Base-by-base conservation (phyloP, 1,140 invertebrate genomes). In the Kradibia gibbosae region DNA sequence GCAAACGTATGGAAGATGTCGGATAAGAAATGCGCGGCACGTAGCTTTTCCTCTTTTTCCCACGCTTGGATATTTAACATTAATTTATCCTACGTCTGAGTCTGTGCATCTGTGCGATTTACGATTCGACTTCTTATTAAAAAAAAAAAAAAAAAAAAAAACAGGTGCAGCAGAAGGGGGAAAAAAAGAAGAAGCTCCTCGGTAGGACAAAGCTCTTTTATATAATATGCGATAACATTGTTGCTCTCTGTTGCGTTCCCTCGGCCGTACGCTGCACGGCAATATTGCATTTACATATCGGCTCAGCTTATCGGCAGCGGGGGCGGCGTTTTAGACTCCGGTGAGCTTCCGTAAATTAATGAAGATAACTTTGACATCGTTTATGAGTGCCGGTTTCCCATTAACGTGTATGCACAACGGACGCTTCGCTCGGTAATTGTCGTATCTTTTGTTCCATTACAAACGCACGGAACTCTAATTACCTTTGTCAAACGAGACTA, bases 331-430 rank as follows among this genome's bases (percentile, higher is more conserved):
- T 50, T 34, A 45, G 45, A 15, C 25, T 50, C 53, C 28, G 45
- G 34, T 71, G 34, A 36, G 57, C 74, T 71, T 77, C 62, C 53
- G 80, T 65, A 77, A 82, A 82, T 82, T 82, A 82, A 82, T 77
- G 80, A 82, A 82, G 80, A 82, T 82, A 82, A 82, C 80, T 77
- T 77, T 82, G 80, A 77, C 74, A 22, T 72, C 48, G 71, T 34
- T 34, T 55, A 55, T 42, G 67, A 71, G 73, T 22, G 42, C 31
- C 60, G 28, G 60, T 36, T 65, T 36, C 60, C 28, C 60, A 15
- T 65, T 65, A 65, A 65, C 73, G 53, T 42, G n/a, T 53, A 53
- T 34, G 42, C 45, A n/a, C 78, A 74, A 77, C 42, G 70, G 50
- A 39, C 72, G 48, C 50, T 62, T 72, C 50, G 31, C 57, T 15